Base-by-base conservation (phyloP, 2,888 invertebrate species). In the Notocelia uddmanniana region DNA sequence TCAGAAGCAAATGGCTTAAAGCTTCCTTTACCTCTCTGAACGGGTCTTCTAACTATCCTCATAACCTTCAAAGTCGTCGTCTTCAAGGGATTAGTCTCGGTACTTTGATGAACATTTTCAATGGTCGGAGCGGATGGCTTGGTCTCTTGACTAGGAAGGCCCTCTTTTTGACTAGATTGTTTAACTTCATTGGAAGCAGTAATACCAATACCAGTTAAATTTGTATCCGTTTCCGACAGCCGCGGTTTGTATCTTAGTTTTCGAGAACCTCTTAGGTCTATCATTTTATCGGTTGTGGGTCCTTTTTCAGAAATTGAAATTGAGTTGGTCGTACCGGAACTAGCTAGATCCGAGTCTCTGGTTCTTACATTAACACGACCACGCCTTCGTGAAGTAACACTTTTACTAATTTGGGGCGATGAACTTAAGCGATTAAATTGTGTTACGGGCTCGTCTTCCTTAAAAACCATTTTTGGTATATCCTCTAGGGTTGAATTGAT, bases 111-210 rank as follows among this genome's bases (percentile, higher is more conserved):
- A 41, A 81, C 80, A 59, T 80, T 84, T 77, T 87, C 86, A 18
- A 79, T 74, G 10, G 67, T 60, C 52, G 88, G 81, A 62, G 76
- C 77, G 21, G 79, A 58, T 73, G 83, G 77, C 79, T 82, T 82
- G 67, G 75, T 79, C 85, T 88, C 77, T 85, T 91, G 92, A 92
- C 89, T 92, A 89, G 89, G 81, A 78, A 79, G 76, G 70, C 72
- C 79, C 78, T 85, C 86, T 77, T 85, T 86, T 80, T 90, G 90
- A 91, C 91, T 90, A 91, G 91, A 89, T 80, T 88, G 87, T 64
- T 78, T 80, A 71, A 87, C 83, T 83, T 88, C 89, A 76, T 87
- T 87, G 11, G 81, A 78, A 72, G 81, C 75, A 75, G 79, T 78
- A 45, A 90, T 81, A 73, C 89, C 91, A 80, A 89, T 87, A 8